Conservation (phyloP, 2,888 invertebrate species). For the Chesias legatella region DNA sequence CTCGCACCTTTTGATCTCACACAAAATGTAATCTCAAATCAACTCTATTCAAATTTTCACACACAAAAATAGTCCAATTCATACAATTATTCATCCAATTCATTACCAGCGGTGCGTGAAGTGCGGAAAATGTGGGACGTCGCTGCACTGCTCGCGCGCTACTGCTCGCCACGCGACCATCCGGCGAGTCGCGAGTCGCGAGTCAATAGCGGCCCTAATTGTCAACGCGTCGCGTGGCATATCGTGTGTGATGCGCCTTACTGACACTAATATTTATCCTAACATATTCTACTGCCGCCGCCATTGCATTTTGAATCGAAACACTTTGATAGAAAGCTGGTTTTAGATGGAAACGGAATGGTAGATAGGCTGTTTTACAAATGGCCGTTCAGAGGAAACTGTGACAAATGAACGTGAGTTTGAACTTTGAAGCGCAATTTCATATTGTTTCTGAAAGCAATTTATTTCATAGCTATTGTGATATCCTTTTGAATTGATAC, state of each 20-base stretch:
- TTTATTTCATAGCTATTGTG: slow-evolving; percentile 28
- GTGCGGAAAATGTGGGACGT: slow-evolving; percentile 41
- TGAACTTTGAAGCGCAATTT: slow-evolving; percentile 54
- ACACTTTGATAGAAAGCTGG: neutral
- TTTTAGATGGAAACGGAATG: slow-evolving; percentile 2
- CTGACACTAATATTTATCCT: slow-evolving; percentile 24
- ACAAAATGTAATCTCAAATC: slow-evolving; percentile 16
- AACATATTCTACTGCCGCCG: neutral
- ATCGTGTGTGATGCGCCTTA: slow-evolving; percentile 35
- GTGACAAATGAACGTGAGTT: slow-evolving; percentile 68
- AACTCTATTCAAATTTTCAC: slow-evolving; percentile 27
- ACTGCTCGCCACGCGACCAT: slow-evolving; percentile 31
- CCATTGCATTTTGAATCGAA: slow-evolving; percentile 4
- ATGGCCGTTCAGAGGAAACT: slow-evolving; percentile 39
- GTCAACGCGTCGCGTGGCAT: slow-evolving; percentile 63
- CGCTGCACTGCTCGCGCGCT: slow-evolving; percentile 5
- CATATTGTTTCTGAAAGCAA: slow-evolving; percentile 33
- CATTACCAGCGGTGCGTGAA: slow-evolving; percentile 53
- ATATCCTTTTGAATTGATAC: slow-evolving; percentile 23
- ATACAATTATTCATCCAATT: slow-evolving; percentile 63
- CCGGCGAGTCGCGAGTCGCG: slow-evolving; percentile 38
- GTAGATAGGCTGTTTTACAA: slow-evolving; percentile 8
- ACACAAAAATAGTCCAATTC: slow-evolving; percentile 39
- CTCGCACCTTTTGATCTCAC: slow-evolving; percentile 21
- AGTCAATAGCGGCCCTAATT: slow-evolving; percentile 69